Evolutionary conservation across 1,140 invertebrate species (phyloP).

Genomic region (Drosophila serrata): DNA sequence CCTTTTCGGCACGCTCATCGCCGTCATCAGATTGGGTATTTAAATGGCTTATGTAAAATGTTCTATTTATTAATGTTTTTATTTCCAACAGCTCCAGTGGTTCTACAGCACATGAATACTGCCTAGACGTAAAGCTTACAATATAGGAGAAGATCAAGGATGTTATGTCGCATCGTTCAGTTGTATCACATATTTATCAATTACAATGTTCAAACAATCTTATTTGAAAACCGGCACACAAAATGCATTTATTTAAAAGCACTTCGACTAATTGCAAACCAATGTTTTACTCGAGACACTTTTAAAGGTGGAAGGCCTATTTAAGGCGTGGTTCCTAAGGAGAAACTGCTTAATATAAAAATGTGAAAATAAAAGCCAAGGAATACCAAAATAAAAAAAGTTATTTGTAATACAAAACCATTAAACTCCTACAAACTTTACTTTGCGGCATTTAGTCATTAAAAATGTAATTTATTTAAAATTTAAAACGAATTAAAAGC

Average conservation of each 20-base stretch:
- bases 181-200: slow-evolving; percentile 19
- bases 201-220: slow-evolving; percentile 11
- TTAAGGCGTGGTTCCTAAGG: background rate
- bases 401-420: too few relatives aligned
- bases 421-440: background rate
- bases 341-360: background rate
- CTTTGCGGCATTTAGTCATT: too few relatives aligned
- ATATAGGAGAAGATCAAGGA: slow-evolving; percentile 6
- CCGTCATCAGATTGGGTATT: slow-evolving; percentile 72
- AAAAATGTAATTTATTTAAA: background rate
- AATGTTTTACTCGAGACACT: slow-evolving; percentile 9
- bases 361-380: slow-evolving; percentile 16
- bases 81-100: slow-evolving; percentile 52
- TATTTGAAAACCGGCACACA: slow-evolving; percentile 16
- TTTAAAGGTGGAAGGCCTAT: slow-evolving; percentile 4
- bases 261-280: slow-evolving; percentile 23
- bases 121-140: slow-evolving; percentile 34
- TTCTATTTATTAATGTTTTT: slow-evolving; percentile 8
- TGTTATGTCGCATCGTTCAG: background rate
- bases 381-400: too few relatives aligned
- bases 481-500: too few relatives aligned
- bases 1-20: slow-evolving; percentile 63
- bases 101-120: slow-evolving; percentile 62
- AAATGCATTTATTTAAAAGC: slow-evolving; percentile 65
- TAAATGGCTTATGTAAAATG: slow-evolving; percentile 66